Conservation (phyloP, 2,113 vertebrate genomes). For the Rhinoderma darwinii region DNA sequence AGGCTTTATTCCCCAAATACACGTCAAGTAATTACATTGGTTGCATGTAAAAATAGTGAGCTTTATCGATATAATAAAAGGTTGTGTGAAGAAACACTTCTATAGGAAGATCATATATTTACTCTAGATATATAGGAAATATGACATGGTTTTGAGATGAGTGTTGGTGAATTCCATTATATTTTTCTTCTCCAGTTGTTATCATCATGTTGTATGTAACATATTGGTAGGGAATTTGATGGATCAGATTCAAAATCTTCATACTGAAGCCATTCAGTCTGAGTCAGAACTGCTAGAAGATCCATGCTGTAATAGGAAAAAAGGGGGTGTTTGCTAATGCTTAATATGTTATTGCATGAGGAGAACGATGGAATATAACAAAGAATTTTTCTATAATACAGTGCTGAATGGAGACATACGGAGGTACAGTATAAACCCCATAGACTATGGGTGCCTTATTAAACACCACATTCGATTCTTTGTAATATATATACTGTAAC, state of each 20-base stretch:
- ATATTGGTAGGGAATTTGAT: background rate
- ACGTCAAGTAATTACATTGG: background rate
- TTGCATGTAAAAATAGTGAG: background rate
- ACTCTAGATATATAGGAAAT: background rate
- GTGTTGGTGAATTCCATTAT: background rate
- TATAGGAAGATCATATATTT: background rate
- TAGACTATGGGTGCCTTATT: no score
- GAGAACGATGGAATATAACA: no score
- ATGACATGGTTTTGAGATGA: background rate
- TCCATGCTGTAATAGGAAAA: conserved; percentile 59
- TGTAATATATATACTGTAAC: no score
- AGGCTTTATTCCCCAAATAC: background rate
- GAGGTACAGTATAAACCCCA: no score
- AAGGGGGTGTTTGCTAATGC: background rate
- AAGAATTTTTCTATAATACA: no score
- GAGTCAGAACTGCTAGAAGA: conserved; percentile 66
- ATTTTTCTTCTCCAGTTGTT: background rate
- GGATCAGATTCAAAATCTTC: background rate
- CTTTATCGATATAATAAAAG: background rate
- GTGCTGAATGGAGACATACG: no score
- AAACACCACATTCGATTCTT: no score
- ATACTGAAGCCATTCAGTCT: conserved; percentile 58
- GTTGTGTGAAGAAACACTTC: background rate
- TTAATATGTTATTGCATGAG: background rate
- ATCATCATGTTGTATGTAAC: background rate